These are phyloP conservation scores for Rhagoletis zephyria DNA, from an alignment of 1,140 invertebrate genomes.

Conservation along the genomic window DNA sequence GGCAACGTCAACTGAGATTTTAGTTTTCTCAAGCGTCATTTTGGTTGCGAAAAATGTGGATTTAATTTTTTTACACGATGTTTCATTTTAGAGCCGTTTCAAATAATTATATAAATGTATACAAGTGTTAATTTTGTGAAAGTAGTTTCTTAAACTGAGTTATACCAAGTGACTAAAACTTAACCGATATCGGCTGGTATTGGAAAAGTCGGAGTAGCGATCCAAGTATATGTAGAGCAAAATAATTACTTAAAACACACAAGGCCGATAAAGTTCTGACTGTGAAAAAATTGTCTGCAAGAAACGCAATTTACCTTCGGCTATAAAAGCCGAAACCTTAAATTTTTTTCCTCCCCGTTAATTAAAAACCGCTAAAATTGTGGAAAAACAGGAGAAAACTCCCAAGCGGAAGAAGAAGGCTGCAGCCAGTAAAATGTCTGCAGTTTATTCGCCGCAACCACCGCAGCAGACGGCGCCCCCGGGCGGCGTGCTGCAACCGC, in stretches of 20 bases:
- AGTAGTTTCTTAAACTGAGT: too few species aligned
- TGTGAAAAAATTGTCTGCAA: neutral
- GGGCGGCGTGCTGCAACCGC: slow-evolving; percentile 57
- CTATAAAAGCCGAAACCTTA: neutral
- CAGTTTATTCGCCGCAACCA: slow-evolving; percentile 75
- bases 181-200: too few species aligned
- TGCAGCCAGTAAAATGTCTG: slow-evolving; percentile 76
- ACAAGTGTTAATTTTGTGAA: neutral
- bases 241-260: neutral
- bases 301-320: neutral
- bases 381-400: slow-evolving; percentile 74
- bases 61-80: neutral
- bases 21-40: slow-evolving; percentile 31
- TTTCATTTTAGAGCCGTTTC: neutral
- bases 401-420: slow-evolving; percentile 73
- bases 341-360: slow-evolving; percentile 33
- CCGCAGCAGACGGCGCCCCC: slow-evolving; percentile 60
- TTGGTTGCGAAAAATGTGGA: slow-evolving; percentile 41
- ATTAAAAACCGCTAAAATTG: slow-evolving; percentile 71
- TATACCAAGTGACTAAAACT: too few species aligned
- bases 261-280: neutral
- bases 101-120: neutral
- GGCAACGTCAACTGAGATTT: slow-evolving; percentile 18
- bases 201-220: too few species aligned
- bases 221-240: too few species aligned